phyloP scores from a whole-genome alignment of 35 echinoderm and acorn worm species.

The Diadema setosum region DNA sequence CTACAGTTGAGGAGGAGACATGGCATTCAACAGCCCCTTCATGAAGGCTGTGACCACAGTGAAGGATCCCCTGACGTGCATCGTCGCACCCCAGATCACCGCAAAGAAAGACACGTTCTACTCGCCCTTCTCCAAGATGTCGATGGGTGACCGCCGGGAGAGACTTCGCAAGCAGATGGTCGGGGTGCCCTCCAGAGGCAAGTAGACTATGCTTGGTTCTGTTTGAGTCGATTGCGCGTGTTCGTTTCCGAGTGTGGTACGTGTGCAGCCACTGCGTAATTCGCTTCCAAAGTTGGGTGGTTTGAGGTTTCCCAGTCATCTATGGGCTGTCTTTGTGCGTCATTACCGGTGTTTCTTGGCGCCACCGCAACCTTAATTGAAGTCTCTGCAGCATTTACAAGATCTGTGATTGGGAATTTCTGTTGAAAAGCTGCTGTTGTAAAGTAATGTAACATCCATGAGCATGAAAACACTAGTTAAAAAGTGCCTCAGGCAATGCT shows the following conservation, averaged over 20 bases:
- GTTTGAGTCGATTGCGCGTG: neutral
- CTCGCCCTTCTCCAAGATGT: neutral
- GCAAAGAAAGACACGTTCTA: neutral
- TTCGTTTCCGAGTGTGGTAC: neutral
- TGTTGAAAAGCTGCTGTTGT: too few species aligned
- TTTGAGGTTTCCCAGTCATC: neutral
- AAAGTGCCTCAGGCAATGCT: too few species aligned
- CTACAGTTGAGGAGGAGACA: too few species aligned
- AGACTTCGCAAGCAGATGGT: too few species aligned
- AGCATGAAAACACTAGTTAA: too few species aligned
- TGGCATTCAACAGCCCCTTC: neutral
- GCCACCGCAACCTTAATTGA: too few species aligned
- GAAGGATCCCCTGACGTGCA: neutral
- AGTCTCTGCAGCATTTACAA: too few species aligned
- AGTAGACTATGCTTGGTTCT: neutral
- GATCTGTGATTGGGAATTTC: too few species aligned
- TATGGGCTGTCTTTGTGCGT: neutral
- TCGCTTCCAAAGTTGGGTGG: neutral
- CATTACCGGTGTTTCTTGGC: too few species aligned
- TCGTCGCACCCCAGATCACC: neutral
- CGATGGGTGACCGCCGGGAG: neutral
- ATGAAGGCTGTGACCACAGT: neutral
- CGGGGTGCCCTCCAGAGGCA: too few species aligned
- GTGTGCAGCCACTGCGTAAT: neutral
- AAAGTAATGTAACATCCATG: too few species aligned